These are phyloP conservation scores for Rotaria sp. DNA, from an alignment of 2,888 invertebrate genomes.

Conservation along the genomic window DNA sequence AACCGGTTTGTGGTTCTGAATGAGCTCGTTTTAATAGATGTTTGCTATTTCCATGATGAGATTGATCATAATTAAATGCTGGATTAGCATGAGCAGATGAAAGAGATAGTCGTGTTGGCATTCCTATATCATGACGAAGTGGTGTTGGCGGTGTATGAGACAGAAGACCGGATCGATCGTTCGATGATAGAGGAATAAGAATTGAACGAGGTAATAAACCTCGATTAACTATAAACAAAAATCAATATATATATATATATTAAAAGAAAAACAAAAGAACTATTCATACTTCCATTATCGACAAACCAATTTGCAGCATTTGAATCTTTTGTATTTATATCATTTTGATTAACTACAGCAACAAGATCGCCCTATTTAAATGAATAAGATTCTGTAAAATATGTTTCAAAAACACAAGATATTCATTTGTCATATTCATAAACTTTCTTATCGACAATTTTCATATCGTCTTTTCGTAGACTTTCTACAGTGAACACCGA, in stretches of 20 bases:
- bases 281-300: constrained; percentile 25
- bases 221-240: neutral
- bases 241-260: too few species aligned
- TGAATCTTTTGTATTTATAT: neutral
- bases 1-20: neutral
- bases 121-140: neutral
- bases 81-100: neutral
- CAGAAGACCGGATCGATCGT: neutral
- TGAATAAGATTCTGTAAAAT: neutral
- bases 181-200: neutral
- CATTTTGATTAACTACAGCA: neutral
- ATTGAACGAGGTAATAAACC: neutral
- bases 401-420: too few species aligned
- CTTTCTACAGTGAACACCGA: too few species aligned
- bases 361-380: neutral
- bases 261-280: neutral
- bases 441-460: too few species aligned
- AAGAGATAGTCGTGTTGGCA: neutral
- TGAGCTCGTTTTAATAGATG: neutral
- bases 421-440: too few species aligned
- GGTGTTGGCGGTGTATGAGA: constrained; percentile 26
- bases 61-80: constrained; percentile 2
- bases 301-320: constrained; percentile 33
- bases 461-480: too few species aligned
- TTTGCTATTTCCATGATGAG: neutral